phyloP scores from a whole-genome alignment of 2,888 invertebrate species.

The Sesia bembeciformis region DNA sequence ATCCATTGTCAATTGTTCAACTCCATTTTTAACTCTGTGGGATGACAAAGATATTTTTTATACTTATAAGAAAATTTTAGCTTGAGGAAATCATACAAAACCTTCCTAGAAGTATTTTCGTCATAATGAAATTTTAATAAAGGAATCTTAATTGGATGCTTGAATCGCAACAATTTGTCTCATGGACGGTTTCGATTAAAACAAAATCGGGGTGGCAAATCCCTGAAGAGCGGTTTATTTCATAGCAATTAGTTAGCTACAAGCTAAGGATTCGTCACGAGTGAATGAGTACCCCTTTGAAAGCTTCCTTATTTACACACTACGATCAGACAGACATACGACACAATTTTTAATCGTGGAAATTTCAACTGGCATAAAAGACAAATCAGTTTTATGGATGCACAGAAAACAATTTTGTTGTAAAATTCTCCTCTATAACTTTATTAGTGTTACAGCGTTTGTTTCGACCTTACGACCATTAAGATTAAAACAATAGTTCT shows the following conservation, averaged over 20 bases:
- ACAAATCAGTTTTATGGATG: no score
- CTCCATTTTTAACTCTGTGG: not conserved
- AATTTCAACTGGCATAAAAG: no score
- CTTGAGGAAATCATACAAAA: not conserved
- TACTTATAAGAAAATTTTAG: not conserved
- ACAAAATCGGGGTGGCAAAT: conserved; percentile 51
- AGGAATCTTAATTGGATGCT: not conserved
- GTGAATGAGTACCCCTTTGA: conserved; percentile 66
- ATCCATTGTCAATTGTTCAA: not conserved
- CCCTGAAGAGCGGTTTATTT: conserved; percentile 64
- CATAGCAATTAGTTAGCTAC: conserved; percentile 71
- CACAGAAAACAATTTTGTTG: no score
- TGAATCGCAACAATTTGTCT: not conserved
- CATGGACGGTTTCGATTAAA: conserved; percentile 53
- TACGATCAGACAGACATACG: conserved; percentile 9
- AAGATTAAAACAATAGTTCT: no score
- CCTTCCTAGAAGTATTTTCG: not conserved
- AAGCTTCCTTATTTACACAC: conserved; percentile 14
- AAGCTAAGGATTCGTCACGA: conserved; percentile 65
- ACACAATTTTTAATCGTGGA: not conserved
- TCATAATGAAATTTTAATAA: not conserved
- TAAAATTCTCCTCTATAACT: no score
- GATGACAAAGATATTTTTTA: not conserved
- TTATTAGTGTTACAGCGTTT: no score
- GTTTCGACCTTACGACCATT: no score